Conservation (phyloP, 2,113 vertebrate genomes). For the Mobula birostris region DNA sequence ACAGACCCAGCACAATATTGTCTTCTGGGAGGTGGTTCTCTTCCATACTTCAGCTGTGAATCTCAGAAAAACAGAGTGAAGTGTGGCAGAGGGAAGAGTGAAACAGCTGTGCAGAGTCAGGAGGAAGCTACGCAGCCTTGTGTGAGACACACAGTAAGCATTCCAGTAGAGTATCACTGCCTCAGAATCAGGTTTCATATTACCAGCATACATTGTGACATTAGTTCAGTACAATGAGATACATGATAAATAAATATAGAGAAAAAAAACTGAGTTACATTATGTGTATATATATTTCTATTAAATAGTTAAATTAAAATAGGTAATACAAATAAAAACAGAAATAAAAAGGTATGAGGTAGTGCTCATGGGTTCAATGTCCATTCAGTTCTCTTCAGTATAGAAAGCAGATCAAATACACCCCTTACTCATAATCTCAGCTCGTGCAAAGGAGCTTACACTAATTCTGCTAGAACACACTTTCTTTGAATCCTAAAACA, state of each 20-base stretch:
- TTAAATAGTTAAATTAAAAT: too few species aligned
- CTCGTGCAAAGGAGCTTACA: neutral
- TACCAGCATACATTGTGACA: too few species aligned
- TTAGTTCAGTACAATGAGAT: too few species aligned
- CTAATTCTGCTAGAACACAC: conserved; percentile 7
- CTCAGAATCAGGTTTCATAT: neutral
- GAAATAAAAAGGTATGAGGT: too few species aligned
- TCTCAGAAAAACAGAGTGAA: neutral
- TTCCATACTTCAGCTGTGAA: too few species aligned
- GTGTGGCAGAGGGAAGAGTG: neutral
- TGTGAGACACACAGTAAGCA: neutral
- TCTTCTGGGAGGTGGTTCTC: neutral
- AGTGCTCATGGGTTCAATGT: too few species aligned
- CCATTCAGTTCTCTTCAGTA: neutral
- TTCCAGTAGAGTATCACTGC: neutral
- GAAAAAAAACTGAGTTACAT: too few species aligned
- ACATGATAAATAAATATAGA: too few species aligned
- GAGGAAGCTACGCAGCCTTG: neutral
- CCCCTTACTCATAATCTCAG: conserved; percentile 26
- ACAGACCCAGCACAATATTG: neutral
- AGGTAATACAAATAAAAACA: too few species aligned
- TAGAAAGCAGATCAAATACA: conserved; percentile 3
- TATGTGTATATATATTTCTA: too few species aligned
- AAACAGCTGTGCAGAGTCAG: neutral
- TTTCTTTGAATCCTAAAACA: neutral